Percentiles rank a stretch among this genome's conserved stretches.
These are phyloP conservation scores for Caenorhabditis plicata DNA, from an alignment of 2,888 invertebrate genomes.

Conservation along the genomic window DNA sequence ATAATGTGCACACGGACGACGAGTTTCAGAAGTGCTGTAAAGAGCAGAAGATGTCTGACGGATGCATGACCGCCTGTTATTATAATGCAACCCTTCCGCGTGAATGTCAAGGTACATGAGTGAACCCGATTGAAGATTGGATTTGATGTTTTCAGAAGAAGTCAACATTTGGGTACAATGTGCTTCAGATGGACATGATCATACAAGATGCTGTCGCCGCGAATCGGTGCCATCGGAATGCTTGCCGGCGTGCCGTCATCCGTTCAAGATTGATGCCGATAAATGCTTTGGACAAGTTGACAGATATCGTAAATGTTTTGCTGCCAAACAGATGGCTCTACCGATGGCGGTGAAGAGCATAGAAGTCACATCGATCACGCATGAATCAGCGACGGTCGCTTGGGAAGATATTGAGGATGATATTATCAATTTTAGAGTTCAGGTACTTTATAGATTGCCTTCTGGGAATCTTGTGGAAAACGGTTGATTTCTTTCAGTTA, in stretches of 20 bases:
- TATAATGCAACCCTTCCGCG: slow-evolving; percentile 38
- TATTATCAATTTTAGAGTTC: slow-evolving; percentile 22
- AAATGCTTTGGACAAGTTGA: slow-evolving; percentile 23
- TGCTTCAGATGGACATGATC: slow-evolving; percentile 51
- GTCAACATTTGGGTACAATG: slow-evolving; percentile 45
- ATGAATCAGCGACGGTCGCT: slow-evolving; percentile 30
- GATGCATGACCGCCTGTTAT: slow-evolving; percentile 30
- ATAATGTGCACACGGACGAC: slow-evolving; percentile 19
- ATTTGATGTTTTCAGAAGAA: too few relatives aligned
- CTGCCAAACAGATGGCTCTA: slow-evolving; percentile 18
- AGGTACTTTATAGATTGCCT: neutral
- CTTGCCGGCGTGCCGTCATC: slow-evolving; percentile 45
- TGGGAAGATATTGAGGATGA: slow-evolving; percentile 39
- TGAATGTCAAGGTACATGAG: slow-evolving; percentile 27
- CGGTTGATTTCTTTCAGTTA: slow-evolving; percentile 11
- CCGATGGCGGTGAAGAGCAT: slow-evolving; percentile 34
- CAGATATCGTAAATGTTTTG: slow-evolving; percentile 31
- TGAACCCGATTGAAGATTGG: too few relatives aligned
- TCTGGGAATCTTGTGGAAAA: too few relatives aligned
- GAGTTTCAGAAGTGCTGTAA: slow-evolving; percentile 42
- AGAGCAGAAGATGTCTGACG: slow-evolving; percentile 33
- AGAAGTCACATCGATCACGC: slow-evolving; percentile 28
- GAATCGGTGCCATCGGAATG: slow-evolving; percentile 37
- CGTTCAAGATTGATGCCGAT: slow-evolving; percentile 31
- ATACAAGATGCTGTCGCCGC: slow-evolving; percentile 43